Conservation (phyloP, 1,140 invertebrate genomes). For the Metaphire vulgaris region DNA sequence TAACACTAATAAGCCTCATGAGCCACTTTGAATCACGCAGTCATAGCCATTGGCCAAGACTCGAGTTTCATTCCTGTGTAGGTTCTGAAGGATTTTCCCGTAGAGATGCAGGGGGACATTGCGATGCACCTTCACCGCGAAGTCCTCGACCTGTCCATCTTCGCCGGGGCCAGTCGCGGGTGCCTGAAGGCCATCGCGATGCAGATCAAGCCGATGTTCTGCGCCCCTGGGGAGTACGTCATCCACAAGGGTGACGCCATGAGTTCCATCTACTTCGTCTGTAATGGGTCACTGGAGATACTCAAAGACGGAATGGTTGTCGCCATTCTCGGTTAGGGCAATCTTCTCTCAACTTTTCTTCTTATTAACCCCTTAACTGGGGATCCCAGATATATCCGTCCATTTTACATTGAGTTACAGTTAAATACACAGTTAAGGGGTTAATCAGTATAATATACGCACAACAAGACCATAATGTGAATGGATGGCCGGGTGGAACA, state of each 20-base stretch:
- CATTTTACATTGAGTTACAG: too few species aligned
- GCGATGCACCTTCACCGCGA: conserved; percentile 91
- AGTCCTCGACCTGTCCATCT: conserved; percentile 86
- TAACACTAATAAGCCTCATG: too few species aligned
- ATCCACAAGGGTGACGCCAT: conserved; percentile 48
- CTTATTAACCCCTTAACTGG: background rate
- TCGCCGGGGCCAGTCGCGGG: conserved; percentile 64
- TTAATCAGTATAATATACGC: too few species aligned
- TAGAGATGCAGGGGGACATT: conserved; percentile 87
- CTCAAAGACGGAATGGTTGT: conserved; percentile 49
- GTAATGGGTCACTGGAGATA: conserved; percentile 50
- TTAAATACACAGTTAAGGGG: too few species aligned
- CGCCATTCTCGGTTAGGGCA: conserved; percentile 45
- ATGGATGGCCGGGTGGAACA: too few species aligned
- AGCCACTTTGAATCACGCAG: too few species aligned
- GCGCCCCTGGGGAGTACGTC: conserved; percentile 49
- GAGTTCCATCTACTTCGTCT: conserved; percentile 49
- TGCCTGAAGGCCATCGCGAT: conserved; percentile 31
- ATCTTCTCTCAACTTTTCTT: background rate
- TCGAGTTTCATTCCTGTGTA: too few species aligned
- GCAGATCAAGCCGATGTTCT: conserved; percentile 41
- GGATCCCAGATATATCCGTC: too few species aligned
- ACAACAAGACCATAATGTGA: too few species aligned
- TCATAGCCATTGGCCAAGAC: too few species aligned
- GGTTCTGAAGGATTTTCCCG: conserved; percentile 93